These are phyloP conservation scores for Pachymerium ferrugineum DNA, from an alignment of 2,888 invertebrate genomes.

Conservation along the genomic window DNA sequence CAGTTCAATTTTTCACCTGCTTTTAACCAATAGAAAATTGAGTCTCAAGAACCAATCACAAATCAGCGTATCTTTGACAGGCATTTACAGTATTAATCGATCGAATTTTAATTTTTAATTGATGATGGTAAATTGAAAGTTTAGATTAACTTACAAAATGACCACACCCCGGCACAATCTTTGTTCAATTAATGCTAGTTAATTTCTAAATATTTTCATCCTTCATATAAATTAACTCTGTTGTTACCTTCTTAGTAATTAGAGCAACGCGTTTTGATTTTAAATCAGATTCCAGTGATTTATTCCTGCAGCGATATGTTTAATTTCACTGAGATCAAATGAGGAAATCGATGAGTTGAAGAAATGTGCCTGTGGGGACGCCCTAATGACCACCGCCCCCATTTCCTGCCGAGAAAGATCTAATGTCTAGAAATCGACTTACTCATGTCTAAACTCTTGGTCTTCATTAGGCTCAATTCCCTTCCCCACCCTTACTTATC, in stretches of 20 bases:
- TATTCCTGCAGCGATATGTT: conserved; percentile 28
- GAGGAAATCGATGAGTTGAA: conserved; percentile 28
- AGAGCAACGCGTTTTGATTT: background rate
- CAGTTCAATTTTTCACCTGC: no score
- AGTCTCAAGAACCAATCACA: background rate
- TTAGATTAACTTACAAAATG: no score
- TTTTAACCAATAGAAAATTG: background rate
- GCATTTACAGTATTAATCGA: no score
- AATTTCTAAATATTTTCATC: no score
- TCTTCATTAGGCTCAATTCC: conserved; percentile 30
- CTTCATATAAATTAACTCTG: no score
- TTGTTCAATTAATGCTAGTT: no score
- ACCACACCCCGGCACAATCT: no score
- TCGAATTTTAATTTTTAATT: background rate
- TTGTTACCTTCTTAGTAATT: background rate
- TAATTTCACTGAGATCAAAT: conserved; percentile 33
- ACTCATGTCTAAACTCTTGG: conserved; percentile 32
- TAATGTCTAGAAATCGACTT: conserved; percentile 34
- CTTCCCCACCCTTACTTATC: background rate
- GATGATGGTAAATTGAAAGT: background rate
- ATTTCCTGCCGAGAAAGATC: conserved; percentile 33
- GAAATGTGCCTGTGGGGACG: conserved; percentile 19
- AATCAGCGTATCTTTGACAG: background rate
- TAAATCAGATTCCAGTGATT: background rate
- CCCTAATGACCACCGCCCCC: conserved; percentile 31